A percentile compares a stretch with the other conserved stretches of the same genome.
Conservation (phyloP, 2,888 invertebrate species). For the Chaetogeoica ovagalla region DNA sequence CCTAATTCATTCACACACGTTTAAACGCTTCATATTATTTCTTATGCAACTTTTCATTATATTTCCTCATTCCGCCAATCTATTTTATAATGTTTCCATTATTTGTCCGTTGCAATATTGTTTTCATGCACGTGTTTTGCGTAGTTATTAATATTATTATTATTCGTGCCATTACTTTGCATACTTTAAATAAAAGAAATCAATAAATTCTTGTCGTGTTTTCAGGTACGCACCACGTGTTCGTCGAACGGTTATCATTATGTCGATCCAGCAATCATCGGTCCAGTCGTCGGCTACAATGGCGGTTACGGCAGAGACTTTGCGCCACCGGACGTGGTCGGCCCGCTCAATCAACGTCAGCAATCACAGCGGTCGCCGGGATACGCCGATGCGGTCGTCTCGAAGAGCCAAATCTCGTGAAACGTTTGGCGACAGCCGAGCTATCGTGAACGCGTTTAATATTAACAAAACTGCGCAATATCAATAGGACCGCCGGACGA, state of each 20-base stretch:
- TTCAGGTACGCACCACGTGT: slow-evolving; percentile 39
- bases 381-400: slow-evolving; percentile 5
- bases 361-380: slow-evolving; percentile 29
- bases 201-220: background rate
- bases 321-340: slow-evolving; percentile 38
- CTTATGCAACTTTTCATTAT: no score
- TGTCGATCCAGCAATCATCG: slow-evolving; percentile 23
- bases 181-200: no score
- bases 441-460: background rate
- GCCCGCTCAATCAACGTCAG: background rate
- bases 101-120: no score
- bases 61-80: no score
- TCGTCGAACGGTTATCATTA: slow-evolving; percentile 49
- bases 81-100: no score
- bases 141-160: no score
- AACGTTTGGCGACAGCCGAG: background rate
- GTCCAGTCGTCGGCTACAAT: background rate
- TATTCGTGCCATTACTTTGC: no score
- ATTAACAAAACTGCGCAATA: background rate
- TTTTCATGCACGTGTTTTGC: no score
- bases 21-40: no score
- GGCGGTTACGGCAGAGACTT: slow-evolving; percentile 23
- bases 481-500: background rate
- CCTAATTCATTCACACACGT: no score
- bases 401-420: background rate